Evolutionary conservation across 2,888 invertebrate species (phyloP), one percentile per base, ranked within the genome.

Genomic region (Lithosia quadra): DNA sequence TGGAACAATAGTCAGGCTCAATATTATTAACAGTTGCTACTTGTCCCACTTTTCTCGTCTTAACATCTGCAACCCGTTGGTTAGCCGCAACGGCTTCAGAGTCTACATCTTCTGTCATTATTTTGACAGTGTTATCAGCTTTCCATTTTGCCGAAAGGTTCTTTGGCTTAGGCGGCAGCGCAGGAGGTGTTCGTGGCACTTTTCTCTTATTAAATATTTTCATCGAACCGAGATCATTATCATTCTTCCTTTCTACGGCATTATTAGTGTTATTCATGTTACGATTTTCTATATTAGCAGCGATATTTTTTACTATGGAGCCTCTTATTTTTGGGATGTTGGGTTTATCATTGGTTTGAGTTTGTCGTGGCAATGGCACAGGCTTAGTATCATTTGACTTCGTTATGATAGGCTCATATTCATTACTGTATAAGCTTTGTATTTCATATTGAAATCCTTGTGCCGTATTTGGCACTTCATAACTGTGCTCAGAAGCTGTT

Each of bases 121-220:
- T 82, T 88, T 89, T 92, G 86, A 92, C 90, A 88, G 89, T 85
- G 81, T 90, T 91, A 77, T 95, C 95, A 83, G 95, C 95, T 95
- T 95, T 96, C 94, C 94, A 96, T 95, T 95, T 97, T 85, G 94
- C 96, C 85, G 96, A 95, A 81, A 97, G 93, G 90, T 97, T 97
- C 79, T 97, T 96, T 82, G 97, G 97, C 91, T 98, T 97, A 60
- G 98, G 97, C 72, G 98, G 97, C 87, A 98, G 91, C 76, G 97
- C 97, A 67, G 97, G 97, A 70, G 97, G 97, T 76, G 95, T 96
- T 84, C 97, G 92, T 82, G 96, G 94, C 73, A 96, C 96, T 90
- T 96, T 96, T 78, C 91, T 92, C 77, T 92, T 95, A 78, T 95
- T 95, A 74, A 94, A 93, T 81, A 94, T 91, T 78, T 95, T 95